Evolutionary conservation across 1,140 invertebrate genomes (phyloP).

Genomic region (Bicyclus anynana): DNA sequence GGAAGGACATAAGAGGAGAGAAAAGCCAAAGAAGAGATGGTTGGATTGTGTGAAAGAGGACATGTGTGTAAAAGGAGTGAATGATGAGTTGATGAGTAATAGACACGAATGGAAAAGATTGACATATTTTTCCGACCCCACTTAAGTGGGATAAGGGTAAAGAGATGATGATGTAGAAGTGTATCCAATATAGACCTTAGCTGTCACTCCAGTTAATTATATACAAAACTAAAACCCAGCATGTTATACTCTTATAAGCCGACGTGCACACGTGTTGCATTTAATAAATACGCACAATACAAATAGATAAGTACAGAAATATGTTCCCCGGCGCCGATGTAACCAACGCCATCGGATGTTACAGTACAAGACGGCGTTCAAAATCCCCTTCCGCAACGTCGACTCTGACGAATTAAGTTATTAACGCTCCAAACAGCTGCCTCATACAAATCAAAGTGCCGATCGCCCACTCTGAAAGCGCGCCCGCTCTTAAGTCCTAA

Average conservation of each 20-base stretch:
- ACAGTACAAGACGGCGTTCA: conserved; percentile 30
- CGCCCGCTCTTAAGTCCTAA: conserved; percentile 32
- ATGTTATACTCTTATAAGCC: neutral
- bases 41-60: too few species aligned
- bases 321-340: conserved; percentile 39
- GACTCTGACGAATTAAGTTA: conserved; percentile 76
- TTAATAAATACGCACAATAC: neutral
- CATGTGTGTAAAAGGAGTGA: too few species aligned
- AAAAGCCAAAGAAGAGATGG: too few species aligned
- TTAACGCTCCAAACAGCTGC: conserved; percentile 71
- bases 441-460: conserved; percentile 71
- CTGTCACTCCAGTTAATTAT: neutral
- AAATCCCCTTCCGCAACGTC: conserved; percentile 61
- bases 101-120: too few species aligned
- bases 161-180: too few species aligned
- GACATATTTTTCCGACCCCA: too few species aligned
- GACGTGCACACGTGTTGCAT: neutral
- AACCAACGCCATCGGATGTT: conserved; percentile 10
- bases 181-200: too few species aligned
- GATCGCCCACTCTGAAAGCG: conserved; percentile 43
- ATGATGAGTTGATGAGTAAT: too few species aligned
- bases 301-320: neutral
- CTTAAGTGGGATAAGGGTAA: too few species aligned
- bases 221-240: neutral
- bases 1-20: too few species aligned